Evolutionary conservation across 2,113 vertebrate genomes (phyloP).

Genomic region (Dunckerocampus dactyliophorus): DNA sequence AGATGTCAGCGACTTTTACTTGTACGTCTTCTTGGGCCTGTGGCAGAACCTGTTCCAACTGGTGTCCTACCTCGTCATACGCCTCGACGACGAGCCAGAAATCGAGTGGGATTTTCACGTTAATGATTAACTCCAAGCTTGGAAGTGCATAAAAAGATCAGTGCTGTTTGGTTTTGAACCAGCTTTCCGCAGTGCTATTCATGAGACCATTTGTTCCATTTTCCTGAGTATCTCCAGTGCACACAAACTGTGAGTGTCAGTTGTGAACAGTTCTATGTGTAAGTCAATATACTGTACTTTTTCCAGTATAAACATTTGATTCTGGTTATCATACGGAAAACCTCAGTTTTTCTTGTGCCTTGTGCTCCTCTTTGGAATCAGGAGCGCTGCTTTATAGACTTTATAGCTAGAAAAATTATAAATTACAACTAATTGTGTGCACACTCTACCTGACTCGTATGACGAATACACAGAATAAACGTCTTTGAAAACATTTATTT

Average conservation of each 20-base stretch:
- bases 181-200: too few species aligned
- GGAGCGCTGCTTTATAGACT: conserved; percentile 7
- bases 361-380: conserved; percentile 24
- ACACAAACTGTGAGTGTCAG: too few species aligned
- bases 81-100: conserved; percentile 83
- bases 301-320: too few species aligned
- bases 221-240: too few species aligned
- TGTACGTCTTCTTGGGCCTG: conserved; percentile 81
- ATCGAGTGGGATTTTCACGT: conserved; percentile 78
- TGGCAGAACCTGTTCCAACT: conserved; percentile 94
- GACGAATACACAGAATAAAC: conserved; percentile 18
- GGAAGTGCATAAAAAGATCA: too few species aligned
- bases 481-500: conserved; percentile 3
- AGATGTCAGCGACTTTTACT: conserved; percentile 85
- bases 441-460: conserved; percentile 3
- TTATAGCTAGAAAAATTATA: background rate
- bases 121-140: conserved; percentile 35
- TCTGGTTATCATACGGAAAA: conserved; percentile 36
- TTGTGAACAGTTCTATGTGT: too few species aligned
- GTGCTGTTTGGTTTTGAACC: too few species aligned
- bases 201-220: too few species aligned
- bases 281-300: too few species aligned
- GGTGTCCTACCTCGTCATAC: conserved; percentile 84
- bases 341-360: conserved; percentile 50
- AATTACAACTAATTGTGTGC: too few species aligned